Conservation (phyloP, 64 coral and sea anemone species). For the Dendrophyllia cribrosa region DNA sequence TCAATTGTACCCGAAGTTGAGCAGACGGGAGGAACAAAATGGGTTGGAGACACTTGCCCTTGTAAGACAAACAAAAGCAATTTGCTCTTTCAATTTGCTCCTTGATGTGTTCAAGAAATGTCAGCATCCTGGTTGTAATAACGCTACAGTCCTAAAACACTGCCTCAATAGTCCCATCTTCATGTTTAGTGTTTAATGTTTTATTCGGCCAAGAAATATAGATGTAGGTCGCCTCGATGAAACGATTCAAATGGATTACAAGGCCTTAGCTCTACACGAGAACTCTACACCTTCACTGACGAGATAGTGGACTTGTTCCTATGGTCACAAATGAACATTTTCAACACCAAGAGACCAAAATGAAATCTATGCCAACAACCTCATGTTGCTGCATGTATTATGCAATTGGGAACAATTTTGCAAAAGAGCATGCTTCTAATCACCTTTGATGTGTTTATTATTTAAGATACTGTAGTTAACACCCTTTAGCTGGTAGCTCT, state of each 20-base stretch:
- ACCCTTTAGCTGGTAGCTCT: too few relatives aligned
- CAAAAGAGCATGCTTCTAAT: too few relatives aligned
- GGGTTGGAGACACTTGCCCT: not conserved
- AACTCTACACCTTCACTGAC: slow-evolving; percentile 82
- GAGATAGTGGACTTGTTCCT: too few relatives aligned
- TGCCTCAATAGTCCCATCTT: slow-evolving; percentile 28
- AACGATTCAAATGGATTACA: slow-evolving; percentile 92
- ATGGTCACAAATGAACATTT: too few relatives aligned
- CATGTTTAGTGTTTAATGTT: slow-evolving; percentile 30
- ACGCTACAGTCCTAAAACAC: not conserved
- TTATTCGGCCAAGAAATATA: slow-evolving; percentile 55
- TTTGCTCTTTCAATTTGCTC: not conserved
- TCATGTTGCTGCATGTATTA: too few relatives aligned
- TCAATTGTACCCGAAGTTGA: not conserved
- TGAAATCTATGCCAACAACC: too few relatives aligned
- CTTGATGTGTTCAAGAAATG: not conserved
- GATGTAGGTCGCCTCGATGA: slow-evolving; percentile 97
- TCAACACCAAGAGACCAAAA: too few relatives aligned
- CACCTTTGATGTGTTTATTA: too few relatives aligned
- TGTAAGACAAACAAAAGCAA: not conserved
- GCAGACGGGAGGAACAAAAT: not conserved
- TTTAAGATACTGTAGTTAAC: too few relatives aligned
- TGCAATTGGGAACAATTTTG: too few relatives aligned
- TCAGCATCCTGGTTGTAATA: not conserved
- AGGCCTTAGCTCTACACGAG: slow-evolving; percentile 95